phyloP scores from a whole-genome alignment of 2,888 invertebrate genomes.

The Crossocerus cetratus region DNA sequence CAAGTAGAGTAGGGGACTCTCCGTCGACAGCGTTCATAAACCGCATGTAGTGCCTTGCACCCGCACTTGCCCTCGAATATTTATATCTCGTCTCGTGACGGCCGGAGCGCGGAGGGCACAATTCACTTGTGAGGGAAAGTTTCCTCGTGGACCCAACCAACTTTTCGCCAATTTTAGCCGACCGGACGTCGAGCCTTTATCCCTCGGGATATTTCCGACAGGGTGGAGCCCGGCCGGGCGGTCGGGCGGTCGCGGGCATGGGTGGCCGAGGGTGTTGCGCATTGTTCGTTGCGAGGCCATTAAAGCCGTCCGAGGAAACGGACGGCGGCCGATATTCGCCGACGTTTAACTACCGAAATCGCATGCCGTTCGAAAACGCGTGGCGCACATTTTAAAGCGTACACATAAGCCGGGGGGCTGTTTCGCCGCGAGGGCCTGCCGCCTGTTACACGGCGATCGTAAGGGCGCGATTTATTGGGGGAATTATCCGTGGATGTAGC shows the following conservation, averaged over 20 bases:
- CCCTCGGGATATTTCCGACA: not conserved
- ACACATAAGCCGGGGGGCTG: conserved; percentile 28
- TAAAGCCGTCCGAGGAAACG: conserved; percentile 29
- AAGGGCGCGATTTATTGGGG: conserved; percentile 43
- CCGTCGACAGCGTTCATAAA: not conserved
- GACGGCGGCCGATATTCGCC: conserved; percentile 17
- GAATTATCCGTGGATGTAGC: conserved; percentile 38
- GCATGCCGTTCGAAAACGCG: conserved; percentile 26
- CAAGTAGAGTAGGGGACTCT: not conserved
- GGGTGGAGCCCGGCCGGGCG: too few relatives aligned
- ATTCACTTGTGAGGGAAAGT: conserved; percentile 27
- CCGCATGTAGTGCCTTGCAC: not conserved
- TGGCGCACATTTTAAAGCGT: conserved; percentile 29
- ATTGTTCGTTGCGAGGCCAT: conserved; percentile 6
- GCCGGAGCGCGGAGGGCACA: not conserved
- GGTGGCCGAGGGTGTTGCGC: not conserved
- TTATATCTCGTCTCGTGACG: conserved; percentile 14
- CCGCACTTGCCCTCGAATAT: conserved; percentile 19
- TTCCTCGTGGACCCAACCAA: conserved; percentile 1
- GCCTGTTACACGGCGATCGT: conserved; percentile 19
- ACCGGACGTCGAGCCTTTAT: not conserved
- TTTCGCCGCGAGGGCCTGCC: conserved; percentile 5
- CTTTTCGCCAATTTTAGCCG: conserved; percentile 7
- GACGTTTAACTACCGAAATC: conserved; percentile 35
- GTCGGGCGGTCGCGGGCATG: too few relatives aligned